phyloP scores from a whole-genome alignment of 2,797 vertebrate species.

The Manis crassicaudata region DNA sequence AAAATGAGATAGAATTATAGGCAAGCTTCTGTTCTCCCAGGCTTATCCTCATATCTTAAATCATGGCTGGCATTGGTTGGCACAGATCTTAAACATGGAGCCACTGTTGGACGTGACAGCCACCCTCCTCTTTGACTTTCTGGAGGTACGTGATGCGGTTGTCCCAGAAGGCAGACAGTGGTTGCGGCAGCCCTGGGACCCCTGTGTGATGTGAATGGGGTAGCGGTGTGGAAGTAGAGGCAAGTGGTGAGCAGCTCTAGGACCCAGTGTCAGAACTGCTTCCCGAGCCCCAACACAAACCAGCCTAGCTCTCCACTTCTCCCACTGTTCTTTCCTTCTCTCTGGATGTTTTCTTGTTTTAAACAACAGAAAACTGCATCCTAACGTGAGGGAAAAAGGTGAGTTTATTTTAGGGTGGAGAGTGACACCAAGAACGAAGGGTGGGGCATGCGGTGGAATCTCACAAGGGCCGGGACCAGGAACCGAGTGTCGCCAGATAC shows the following conservation, averaged over 20 bases:
- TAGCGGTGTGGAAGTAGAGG: background rate
- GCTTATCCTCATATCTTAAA: constrained; percentile 91
- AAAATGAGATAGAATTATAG: background rate
- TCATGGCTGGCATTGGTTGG: constrained; percentile 96
- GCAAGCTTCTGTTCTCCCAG: constrained; percentile 81
- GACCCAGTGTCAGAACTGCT: background rate
- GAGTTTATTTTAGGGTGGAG: background rate
- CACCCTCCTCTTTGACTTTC: constrained; percentile 95
- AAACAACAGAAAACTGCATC: background rate
- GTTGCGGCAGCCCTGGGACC: no score
- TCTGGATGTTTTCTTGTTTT: background rate
- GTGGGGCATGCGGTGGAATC: no score
- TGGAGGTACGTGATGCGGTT: constrained; percentile 88
- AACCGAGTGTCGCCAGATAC: background rate
- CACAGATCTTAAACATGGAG: constrained; percentile 96
- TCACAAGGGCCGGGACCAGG: background rate
- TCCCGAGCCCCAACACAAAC: background rate
- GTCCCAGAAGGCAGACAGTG: background rate
- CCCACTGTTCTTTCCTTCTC: background rate
- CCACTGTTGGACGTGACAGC: constrained; percentile 95
- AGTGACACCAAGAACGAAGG: background rate
- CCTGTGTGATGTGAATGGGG: background rate
- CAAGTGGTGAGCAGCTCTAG: background rate
- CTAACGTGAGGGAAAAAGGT: background rate
- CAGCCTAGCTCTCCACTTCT: background rate